Evolutionary conservation across 2,113 vertebrate species (phyloP).

Genomic region (Acinonyx jubatus): DNA sequence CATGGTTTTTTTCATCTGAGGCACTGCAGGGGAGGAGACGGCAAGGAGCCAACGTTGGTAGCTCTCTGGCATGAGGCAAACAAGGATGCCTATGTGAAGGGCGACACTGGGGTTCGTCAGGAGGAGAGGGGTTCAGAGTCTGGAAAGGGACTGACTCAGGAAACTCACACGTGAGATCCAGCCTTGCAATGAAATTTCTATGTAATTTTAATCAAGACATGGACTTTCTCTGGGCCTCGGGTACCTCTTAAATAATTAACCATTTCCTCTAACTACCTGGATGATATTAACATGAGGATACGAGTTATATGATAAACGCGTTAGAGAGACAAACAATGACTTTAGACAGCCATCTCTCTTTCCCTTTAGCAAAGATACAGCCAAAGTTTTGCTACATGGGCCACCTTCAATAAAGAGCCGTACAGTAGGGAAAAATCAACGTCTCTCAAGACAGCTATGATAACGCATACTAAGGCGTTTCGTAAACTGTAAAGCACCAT

Average conservation of each 20-base stretch:
- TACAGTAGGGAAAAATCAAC: neutral
- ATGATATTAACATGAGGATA: neutral
- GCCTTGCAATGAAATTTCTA: neutral
- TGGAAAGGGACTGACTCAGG: neutral
- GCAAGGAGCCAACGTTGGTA: slow-evolving; percentile 2
- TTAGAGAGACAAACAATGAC: neutral
- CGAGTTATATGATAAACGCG: neutral
- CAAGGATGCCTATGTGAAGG: no score
- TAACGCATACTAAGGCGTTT: neutral
- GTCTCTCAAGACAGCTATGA: neutral
- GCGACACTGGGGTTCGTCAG: neutral
- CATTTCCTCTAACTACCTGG: neutral
- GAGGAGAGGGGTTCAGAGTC: neutral
- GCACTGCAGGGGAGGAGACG: slow-evolving; percentile 63
- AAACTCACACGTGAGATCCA: neutral
- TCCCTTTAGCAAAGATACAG: neutral
- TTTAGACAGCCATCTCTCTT: neutral
- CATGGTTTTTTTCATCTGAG: slow-evolving; percentile 67
- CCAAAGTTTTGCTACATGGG: neutral
- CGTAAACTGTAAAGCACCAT: neutral
- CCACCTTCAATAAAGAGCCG: neutral
- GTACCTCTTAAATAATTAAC: neutral
- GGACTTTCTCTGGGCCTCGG: neutral
- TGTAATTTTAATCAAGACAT: neutral
- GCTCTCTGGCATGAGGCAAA: neutral